phyloP scores from a whole-genome alignment of 2,113 vertebrate genomes.

The Formicarius rufipectus region DNA sequence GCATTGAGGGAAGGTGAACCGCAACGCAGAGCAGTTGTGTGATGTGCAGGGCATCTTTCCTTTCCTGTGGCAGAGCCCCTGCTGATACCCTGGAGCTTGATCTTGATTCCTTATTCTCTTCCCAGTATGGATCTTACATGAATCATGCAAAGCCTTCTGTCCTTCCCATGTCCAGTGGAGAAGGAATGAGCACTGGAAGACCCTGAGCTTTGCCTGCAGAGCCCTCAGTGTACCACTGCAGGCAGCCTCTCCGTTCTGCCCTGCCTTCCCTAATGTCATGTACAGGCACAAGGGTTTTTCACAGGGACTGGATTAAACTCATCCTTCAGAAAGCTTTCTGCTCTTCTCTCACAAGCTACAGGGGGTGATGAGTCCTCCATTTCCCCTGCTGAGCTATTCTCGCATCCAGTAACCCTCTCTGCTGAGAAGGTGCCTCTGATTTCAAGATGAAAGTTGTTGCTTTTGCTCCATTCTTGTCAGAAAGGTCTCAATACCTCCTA shows the following conservation, averaged over 20 bases:
- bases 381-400: background rate
- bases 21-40: background rate
- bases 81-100: background rate
- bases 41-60: background rate
- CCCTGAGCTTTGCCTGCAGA: background rate
- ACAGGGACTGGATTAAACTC: background rate
- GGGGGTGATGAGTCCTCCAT: background rate
- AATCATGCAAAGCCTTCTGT: background rate
- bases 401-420: background rate
- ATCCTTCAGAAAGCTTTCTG: background rate
- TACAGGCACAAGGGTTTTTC: background rate
- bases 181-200: background rate
- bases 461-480: background rate
- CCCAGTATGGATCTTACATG: background rate
- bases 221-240: accelerated
- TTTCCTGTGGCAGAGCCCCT: background rate
- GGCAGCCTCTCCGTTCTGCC: background rate
- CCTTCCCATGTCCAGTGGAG: accelerated
- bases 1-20: accelerated
- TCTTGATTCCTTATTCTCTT: background rate
- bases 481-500: background rate
- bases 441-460: conserved; percentile 3
- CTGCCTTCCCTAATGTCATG: background rate
- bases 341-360: background rate
- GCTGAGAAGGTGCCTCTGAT: background rate